These are phyloP conservation scores for Brachionus paranguensis DNA, from an alignment of 1,140 invertebrate species.

Conservation along the genomic window DNA sequence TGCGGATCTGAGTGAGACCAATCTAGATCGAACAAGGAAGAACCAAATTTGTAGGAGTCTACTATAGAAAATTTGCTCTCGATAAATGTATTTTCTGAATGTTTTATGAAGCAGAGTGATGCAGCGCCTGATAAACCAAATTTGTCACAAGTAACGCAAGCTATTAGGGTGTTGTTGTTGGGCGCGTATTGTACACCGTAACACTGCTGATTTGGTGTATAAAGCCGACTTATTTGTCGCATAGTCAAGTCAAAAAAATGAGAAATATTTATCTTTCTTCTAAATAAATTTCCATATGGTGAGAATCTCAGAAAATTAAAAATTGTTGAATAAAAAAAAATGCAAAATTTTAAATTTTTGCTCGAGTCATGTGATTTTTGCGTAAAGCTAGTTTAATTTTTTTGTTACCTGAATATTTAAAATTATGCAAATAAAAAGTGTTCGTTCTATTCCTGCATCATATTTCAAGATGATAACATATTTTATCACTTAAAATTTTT, in stretches of 20 bases:
- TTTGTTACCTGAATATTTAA: background rate
- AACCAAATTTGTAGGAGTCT: background rate
- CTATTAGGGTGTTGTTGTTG: background rate
- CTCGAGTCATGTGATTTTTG: background rate
- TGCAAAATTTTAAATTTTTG: background rate
- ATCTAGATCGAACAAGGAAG: constrained; percentile 27
- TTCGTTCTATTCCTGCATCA: background rate
- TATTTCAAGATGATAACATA: background rate
- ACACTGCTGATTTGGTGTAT: constrained; percentile 28
- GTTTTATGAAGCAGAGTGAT: constrained; percentile 15
- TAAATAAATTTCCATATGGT: background rate
- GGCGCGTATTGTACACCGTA: constrained; percentile 26
- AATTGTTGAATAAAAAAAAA: background rate
- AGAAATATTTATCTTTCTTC: background rate
- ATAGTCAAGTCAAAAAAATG: background rate
- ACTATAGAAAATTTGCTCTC: constrained; percentile 34
- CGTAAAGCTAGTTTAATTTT: background rate
- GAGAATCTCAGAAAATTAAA: background rate
- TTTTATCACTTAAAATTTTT: background rate
- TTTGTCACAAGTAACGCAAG: constrained; percentile 31
- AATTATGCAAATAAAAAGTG: background rate
- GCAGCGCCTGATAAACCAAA: constrained; percentile 12
- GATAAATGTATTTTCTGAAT: background rate
- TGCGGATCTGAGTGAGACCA: background rate
- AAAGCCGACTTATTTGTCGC: constrained; percentile 21